A percentile compares a stretch with the other conserved stretches of the same genome.
Conservation (phyloP, 2,797 vertebrate genomes). For the Pseudopleuronectes americanus region DNA sequence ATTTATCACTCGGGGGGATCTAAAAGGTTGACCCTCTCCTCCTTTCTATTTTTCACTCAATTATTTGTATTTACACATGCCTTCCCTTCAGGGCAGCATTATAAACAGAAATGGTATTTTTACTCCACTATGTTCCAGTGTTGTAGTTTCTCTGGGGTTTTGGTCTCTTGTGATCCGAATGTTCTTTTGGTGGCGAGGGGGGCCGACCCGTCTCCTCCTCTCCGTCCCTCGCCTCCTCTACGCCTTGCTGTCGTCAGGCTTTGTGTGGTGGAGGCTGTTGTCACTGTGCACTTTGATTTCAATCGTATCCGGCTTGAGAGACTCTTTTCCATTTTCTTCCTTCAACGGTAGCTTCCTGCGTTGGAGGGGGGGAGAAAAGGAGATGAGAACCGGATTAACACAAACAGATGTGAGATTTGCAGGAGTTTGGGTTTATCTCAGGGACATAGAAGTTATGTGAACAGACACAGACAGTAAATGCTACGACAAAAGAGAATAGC, state of each 20-base stretch:
- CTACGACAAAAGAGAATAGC: constrained; percentile 21
- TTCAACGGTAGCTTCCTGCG: constrained; percentile 95
- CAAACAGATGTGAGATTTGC: constrained; percentile 1
- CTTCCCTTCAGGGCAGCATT: constrained; percentile 68
- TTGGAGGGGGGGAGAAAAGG: no score
- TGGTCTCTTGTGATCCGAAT: constrained; percentile 87
- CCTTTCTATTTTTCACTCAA: constrained; percentile 61
- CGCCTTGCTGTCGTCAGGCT: constrained; percentile 94
- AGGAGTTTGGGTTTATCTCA: neutral
- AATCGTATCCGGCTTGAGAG: constrained; percentile 93
- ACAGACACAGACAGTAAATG: constrained; percentile 25
- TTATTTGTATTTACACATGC: constrained; percentile 82
- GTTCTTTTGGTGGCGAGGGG: constrained; percentile 74
- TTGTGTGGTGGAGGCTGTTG: constrained; percentile 92
- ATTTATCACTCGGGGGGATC: constrained; percentile 71
- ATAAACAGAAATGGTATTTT: constrained; percentile 76
- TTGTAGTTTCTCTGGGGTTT: constrained; percentile 82
- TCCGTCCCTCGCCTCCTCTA: constrained; percentile 72
- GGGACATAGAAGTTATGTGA: constrained; percentile 14
- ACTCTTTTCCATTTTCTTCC: constrained; percentile 98
- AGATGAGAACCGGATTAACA: no score
- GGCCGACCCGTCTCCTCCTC: constrained; percentile 58
- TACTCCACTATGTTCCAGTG: constrained; percentile 67
- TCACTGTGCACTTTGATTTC: constrained; percentile 97
- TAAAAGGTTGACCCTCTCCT: constrained; percentile 61